Evolutionary conservation across 2,113 vertebrate genomes (phyloP), one percentile per base, ranked within the genome.

Genomic region (Elachura formosa): DNA sequence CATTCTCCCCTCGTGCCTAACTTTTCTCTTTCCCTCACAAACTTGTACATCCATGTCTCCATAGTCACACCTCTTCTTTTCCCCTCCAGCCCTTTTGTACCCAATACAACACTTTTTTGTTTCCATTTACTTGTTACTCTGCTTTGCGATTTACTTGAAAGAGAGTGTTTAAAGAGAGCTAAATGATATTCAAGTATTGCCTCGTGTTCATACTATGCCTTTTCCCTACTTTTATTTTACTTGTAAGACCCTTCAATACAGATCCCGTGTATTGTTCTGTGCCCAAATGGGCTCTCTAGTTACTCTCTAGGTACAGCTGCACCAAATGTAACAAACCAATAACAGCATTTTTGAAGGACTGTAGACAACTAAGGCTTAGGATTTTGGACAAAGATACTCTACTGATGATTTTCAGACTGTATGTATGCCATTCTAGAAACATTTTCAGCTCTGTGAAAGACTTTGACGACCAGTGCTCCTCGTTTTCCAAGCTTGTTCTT

Each of bases 321-420:
- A 40, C 56, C 18, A 82, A 61, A 67, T 1, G 0, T 46, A 72
- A 78, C 13, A 56, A 73, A 64, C 28, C 74, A 58, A 40, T 28
- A 83, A 56, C 36, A 77, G 20, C 31, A 69, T 87, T 92, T 86
- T 46, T n/a, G 14, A 94, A 89, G 34, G 40, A 88, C 68, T 56
- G 43, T 2, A 4, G 90, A 26, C 48, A 88, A 11, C 15, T 84
- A 89, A 38, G 58, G 20, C 41, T 86, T 61, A 55, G 56, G 46
- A 79, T 88, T 63, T 59, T 51, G 31, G 59, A 63, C 15, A 29
- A 86, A 79, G 63, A 48, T 63, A 63, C 40, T 36, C 26, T 22
- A 75, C 10, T 23, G 33, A 23, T 83, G 29, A 77, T 89, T 87
- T 80, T 63, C 68, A 89, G 54, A 24, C n/a, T 31, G 24, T 22